A percentile compares a stretch with the other conserved stretches of the same genome.
Evolutionary conservation across 2,888 invertebrate species (phyloP).

Genomic region (Elgonia sp.): DNA sequence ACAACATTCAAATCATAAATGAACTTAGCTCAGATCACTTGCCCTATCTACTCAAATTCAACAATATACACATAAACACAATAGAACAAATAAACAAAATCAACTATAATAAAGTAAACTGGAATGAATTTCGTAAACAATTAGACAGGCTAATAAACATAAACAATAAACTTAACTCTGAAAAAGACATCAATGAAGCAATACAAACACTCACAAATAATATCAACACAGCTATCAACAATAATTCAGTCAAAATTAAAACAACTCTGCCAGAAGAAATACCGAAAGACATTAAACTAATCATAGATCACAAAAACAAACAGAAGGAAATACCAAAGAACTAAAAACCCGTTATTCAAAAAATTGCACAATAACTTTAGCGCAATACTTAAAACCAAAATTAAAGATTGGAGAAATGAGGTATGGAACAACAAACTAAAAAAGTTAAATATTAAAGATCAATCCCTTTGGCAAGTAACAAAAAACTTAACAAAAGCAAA

Average conservation of each 20-base stretch:
- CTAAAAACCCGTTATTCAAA: neutral
- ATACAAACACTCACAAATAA: neutral
- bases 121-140: neutral
- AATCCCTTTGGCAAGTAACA: neutral
- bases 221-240: too few relatives aligned
- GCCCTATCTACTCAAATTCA: neutral
- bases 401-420: constrained; percentile 11
- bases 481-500: constrained; percentile 21
- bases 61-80: neutral
- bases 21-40: neutral
- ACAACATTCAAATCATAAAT: neutral
- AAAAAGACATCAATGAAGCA: neutral
- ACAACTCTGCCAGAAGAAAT: too few relatives aligned
- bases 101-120: neutral
- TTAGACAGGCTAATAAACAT: neutral
- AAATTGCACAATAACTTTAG: neutral
- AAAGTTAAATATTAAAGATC: constrained; percentile 14
- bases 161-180: neutral
- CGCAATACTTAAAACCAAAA: neutral
- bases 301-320: neutral
- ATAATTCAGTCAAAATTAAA: too few relatives aligned
- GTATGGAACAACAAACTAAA: constrained; percentile 4
- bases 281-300: too few relatives aligned
- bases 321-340: neutral
- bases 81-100: neutral